Base-by-base conservation (phyloP, 2,113 vertebrate genomes). In the Sigmodon hispidus region DNA sequence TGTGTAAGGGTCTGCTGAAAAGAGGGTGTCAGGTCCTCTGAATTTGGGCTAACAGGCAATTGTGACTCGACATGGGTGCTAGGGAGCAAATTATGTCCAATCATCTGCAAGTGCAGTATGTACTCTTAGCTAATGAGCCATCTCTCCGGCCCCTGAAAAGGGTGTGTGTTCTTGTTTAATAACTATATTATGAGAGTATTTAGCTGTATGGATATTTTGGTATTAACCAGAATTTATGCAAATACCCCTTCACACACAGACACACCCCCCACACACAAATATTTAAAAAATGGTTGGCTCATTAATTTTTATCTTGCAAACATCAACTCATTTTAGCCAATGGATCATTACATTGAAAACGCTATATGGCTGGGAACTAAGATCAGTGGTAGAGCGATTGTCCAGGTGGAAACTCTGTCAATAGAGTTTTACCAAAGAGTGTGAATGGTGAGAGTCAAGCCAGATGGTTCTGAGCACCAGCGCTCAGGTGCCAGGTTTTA, bases 161-260 rank as follows among this genome's bases (percentile, higher is more conserved):
- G 4, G 48, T 55, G 22, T n/a, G 21, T 31, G 1, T 83, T 4
- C 19, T 4, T 29, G 26, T 43, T n/a, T 50, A 65, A 55, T 69
- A 94, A 89, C 57, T 65, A 80, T 45, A 13, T 83, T 86, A 81
- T 59, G 50, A 85, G 19, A 40, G 34, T 87, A 76, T 70, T 81
- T 43, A 85, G 12, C 61, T 55, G 55, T 15, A 45, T 8, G 52
- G 34, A 81, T 80, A 7, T 86, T 80, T 85, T n/a, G 15, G 61
- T n/a, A n/a, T n/a, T n/a, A n/a, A n/a, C n/a, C n/a, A n/a, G n/a
- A n/a, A n/a, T n/a, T n/a, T n/a, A 31, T 5, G 0, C 8, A 43
- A 7, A 1, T n/a, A 31, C 4, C 4, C 22, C 4, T 6, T 7
- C 24, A 43, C 55, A 21, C 15, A 45, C 24, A 19, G 40, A 21